These are phyloP conservation scores for Xenus cinereus DNA, from an alignment of 2,113 vertebrate species.

Conservation along the genomic window DNA sequence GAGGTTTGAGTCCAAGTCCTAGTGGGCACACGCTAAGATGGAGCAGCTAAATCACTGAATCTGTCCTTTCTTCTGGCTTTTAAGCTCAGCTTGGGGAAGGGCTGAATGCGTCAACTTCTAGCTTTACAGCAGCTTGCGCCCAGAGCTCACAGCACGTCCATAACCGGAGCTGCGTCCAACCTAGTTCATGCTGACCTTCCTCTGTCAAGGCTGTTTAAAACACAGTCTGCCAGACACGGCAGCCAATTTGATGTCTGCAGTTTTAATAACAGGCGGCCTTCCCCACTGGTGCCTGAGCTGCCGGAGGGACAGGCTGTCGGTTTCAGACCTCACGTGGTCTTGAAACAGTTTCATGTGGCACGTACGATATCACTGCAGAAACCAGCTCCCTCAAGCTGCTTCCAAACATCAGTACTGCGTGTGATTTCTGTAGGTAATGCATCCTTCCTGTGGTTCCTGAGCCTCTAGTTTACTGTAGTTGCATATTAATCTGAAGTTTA, in stretches of 20 bases:
- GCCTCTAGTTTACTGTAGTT: neutral
- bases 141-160: rapidly evolving
- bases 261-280: neutral
- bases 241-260: neutral
- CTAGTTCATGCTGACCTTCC: neutral
- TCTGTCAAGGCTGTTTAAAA: neutral
- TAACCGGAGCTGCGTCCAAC: neutral
- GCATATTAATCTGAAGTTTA: neutral
- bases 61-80: neutral
- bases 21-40: neutral
- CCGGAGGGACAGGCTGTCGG: neutral
- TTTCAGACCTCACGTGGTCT: neutral
- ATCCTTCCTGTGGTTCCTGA: neutral
- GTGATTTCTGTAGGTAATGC: neutral
- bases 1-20: neutral
- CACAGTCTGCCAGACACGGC: neutral
- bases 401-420: neutral
- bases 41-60: neutral
- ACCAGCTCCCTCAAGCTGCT: neutral
- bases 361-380: neutral
- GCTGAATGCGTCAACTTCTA: neutral
- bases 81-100: neutral
- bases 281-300: neutral
- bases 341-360: neutral
- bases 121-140: neutral